Base-by-base conservation (phyloP, 2,797 vertebrate genomes). In the Sarcoramphus papa region DNA sequence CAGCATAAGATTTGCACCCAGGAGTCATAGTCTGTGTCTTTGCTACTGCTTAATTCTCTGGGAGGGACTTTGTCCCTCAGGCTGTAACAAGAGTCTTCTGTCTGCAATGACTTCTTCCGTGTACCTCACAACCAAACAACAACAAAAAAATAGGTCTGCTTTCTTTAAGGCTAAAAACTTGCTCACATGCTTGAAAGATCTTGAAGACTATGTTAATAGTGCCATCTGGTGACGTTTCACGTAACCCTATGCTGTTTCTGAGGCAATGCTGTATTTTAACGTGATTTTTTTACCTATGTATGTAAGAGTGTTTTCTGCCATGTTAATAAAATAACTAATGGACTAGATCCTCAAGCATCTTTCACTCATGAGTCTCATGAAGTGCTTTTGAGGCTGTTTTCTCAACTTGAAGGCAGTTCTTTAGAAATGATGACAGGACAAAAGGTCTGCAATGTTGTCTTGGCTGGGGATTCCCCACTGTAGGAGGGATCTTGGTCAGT, bases 181-280 rank as follows among this genome's bases (percentile, higher is more conserved):
- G 30, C 20, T 87, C 21, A n/a, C 12, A 5, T 31, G 33, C 37
- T 63, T 76, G 37, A 37, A 85, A 78, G 31, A 74, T 59, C 23
- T 60, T 67, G 45, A 89, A 93, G 86, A 35, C 75, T 80, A 92
- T 80, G 95, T 95, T 94, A 90, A 95, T 77, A 95, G 95, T 95
- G 94, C 95, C 96, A 93, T 91, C 92, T 97, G 93, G 92, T 96
- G 95, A 91, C 92, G 80, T 85, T 80, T 83, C 63, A 12, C 59
- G 40, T 89, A 93, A 90, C 35, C 59, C 37, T 81, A 2, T 80
- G 24, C 45, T 73, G 22, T 51, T 92, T 95, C 56, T 70, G 35
- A 80, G 40, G 64, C 64, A 35, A 20, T 60, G 20, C n/a, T 63
- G 0, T 56, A 56, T 89, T 82, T 82, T 18, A 73, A 33, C 3